A percentile compares a stretch with the other conserved stretches of the same genome.
Evolutionary conservation across 2,888 invertebrate genomes (phyloP).

Genomic region (Chouioia cunea): DNA sequence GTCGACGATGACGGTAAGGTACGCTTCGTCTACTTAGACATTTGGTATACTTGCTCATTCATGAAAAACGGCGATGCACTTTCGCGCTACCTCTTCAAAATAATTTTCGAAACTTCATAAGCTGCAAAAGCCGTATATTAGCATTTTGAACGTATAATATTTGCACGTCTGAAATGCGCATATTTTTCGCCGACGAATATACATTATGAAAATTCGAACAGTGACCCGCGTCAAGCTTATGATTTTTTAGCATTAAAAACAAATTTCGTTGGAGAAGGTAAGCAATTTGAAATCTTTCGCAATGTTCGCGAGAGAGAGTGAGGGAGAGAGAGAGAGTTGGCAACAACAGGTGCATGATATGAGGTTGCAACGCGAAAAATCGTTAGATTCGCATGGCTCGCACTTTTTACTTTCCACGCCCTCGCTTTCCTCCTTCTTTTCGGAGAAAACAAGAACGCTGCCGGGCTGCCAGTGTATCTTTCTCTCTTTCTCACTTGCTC

Average conservation of each 20-base stretch:
- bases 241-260: slow-evolving; percentile 2
- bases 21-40: not conserved
- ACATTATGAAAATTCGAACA: not conserved
- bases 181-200: slow-evolving; percentile 9
- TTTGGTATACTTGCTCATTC: slow-evolving; percentile 32
- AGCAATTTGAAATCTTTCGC: slow-evolving; percentile 19
- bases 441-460: slow-evolving; percentile 6
- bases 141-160: too few species aligned
- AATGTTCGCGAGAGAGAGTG: slow-evolving; percentile 8
- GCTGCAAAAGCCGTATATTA: too few species aligned
- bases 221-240: not conserved
- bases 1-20: not conserved
- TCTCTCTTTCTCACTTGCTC: too few species aligned
- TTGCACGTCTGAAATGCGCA: not conserved
- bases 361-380: slow-evolving; percentile 27
- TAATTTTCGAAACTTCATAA: too few species aligned
- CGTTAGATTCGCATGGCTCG: slow-evolving; percentile 44
- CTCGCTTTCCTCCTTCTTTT: slow-evolving; percentile 23
- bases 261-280: not conserved
- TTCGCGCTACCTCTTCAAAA: too few species aligned
- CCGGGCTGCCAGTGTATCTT: not conserved
- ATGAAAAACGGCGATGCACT: slow-evolving; percentile 20
- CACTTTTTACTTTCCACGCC: slow-evolving; percentile 37
- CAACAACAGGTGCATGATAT: not conserved
- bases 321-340: too few species aligned